Evolutionary conservation across 2,888 invertebrate species (phyloP).

Genomic region (Nemurella pictetii): DNA sequence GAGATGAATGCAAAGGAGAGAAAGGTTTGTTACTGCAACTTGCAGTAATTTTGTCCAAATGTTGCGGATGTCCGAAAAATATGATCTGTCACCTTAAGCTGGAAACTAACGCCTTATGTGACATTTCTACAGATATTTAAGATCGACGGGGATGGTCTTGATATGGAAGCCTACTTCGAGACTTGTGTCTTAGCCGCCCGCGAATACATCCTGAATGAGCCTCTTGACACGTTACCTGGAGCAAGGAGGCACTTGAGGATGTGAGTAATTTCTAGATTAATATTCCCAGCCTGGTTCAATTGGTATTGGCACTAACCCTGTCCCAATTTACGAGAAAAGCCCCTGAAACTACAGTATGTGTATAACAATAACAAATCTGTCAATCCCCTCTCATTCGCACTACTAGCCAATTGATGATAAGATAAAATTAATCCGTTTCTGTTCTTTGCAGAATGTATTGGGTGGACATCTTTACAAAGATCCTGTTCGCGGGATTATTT

Average conservation of each 20-base stretch:
- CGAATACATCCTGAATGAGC: constrained; percentile 79
- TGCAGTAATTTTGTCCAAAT: too few relatives aligned
- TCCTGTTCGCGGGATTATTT: constrained; percentile 66
- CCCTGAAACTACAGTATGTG: too few relatives aligned
- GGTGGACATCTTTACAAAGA: constrained; percentile 74
- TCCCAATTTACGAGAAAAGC: too few relatives aligned
- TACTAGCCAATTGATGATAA: too few relatives aligned
- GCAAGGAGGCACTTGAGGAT: constrained; percentile 78
- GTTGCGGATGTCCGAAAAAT: too few relatives aligned
- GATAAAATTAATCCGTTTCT: constrained; percentile 38
- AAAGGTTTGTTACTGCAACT: constrained; percentile 48
- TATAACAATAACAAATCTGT: neutral
- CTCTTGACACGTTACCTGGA: constrained; percentile 76
- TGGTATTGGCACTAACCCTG: neutral
- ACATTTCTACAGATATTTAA: constrained; percentile 49
- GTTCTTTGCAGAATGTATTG: constrained; percentile 78
- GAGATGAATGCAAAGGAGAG: constrained; percentile 68
- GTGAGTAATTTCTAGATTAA: constrained; percentile 57
- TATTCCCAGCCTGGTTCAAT: neutral
- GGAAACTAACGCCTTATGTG: too few relatives aligned
- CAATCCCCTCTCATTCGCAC: neutral
- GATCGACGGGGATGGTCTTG: constrained; percentile 69
- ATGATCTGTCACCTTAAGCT: too few relatives aligned
- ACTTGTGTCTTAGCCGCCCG: constrained; percentile 80
- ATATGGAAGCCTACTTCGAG: constrained; percentile 80